Percentiles rank a stretch among this genome's conserved stretches.
Conservation (phyloP, 2,888 invertebrate species). For the Allophyes oxyacanthae region DNA sequence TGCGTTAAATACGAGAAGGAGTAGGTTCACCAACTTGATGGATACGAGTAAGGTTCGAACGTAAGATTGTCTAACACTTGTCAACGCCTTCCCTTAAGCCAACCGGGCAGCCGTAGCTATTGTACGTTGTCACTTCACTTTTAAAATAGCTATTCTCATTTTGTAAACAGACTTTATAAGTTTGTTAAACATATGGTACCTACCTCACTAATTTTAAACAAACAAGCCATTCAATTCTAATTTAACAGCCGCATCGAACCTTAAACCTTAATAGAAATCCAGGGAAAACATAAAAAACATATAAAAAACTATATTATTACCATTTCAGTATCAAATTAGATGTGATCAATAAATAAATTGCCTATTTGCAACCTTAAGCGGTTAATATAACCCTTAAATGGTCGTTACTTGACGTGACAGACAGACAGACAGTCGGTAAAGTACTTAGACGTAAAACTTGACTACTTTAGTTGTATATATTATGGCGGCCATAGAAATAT, state of each 20-base stretch:
- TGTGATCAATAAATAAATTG: slow-evolving; percentile 75
- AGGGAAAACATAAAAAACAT: slow-evolving; percentile 49
- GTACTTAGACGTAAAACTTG: slow-evolving; percentile 57
- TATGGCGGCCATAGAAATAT: slow-evolving; percentile 13
- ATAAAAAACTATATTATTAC: slow-evolving; percentile 69
- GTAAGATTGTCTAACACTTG: too few relatives aligned
- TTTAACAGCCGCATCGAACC: slow-evolving; percentile 20
- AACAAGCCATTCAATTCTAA: slow-evolving; percentile 47
- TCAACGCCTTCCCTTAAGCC: too few relatives aligned
- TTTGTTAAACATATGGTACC: slow-evolving; percentile 15
- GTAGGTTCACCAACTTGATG: too few relatives aligned
- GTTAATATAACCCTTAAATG: slow-evolving; percentile 80
- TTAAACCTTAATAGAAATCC: slow-evolving; percentile 42
- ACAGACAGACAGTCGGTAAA: slow-evolving; percentile 73
- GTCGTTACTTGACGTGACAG: slow-evolving; percentile 71
- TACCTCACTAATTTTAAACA: slow-evolving; percentile 18
- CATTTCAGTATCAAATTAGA: slow-evolving; percentile 65
- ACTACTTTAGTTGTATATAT: slow-evolving; percentile 23
- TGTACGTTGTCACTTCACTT: slow-evolving; percentile 4
- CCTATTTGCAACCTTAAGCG: slow-evolving; percentile 82
- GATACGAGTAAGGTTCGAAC: too few relatives aligned
- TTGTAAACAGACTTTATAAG: slow-evolving; percentile 17
- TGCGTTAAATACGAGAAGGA: too few relatives aligned
- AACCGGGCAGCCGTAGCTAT: too few relatives aligned
- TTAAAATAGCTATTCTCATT: slow-evolving; percentile 17